Percentiles rank a stretch among this genome's conserved stretches.
Conservation (phyloP, 1,140 invertebrate species). For the Megalopta genalis region DNA sequence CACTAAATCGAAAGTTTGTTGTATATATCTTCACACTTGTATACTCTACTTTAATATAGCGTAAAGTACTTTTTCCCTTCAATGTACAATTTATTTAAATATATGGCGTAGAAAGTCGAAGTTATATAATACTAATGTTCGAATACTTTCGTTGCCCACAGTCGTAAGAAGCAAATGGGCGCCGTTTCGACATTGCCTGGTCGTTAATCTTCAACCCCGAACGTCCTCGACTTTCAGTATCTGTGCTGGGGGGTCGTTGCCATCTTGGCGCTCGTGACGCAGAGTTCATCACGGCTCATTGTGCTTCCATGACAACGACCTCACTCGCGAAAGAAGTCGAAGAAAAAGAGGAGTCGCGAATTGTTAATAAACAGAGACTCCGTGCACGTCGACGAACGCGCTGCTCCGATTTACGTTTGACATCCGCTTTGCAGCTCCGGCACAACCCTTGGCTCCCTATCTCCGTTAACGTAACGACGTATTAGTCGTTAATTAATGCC, state of each 20-base stretch:
- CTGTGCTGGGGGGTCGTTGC: conserved; percentile 34
- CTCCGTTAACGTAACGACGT: conserved; percentile 55
- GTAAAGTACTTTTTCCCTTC: no score
- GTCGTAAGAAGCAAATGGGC: no score
- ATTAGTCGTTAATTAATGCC: conserved; percentile 63
- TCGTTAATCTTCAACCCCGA: conserved; percentile 12
- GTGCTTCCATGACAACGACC: conserved; percentile 38
- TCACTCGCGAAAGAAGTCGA: conserved; percentile 25
- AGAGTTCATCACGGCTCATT: conserved; percentile 29
- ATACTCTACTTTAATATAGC: no score
- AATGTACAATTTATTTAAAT: no score
- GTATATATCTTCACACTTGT: no score
- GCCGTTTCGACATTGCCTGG: not conserved
- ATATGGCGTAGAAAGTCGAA: no score
- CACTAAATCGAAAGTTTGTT: no score
- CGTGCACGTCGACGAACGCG: conserved; percentile 19
- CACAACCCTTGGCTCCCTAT: not conserved
- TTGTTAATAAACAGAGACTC: conserved; percentile 47
- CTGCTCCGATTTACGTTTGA: conserved; percentile 40
- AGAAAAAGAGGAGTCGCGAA: conserved; percentile 28
- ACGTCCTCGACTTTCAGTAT: conserved; percentile 6
- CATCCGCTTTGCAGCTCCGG: conserved; percentile 1
- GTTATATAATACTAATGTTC: no score
- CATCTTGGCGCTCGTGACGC: conserved; percentile 15
- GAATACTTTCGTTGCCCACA: no score